Evolutionary conservation across 2,888 invertebrate genomes (phyloP).

Genomic region (Panopea generosa): DNA sequence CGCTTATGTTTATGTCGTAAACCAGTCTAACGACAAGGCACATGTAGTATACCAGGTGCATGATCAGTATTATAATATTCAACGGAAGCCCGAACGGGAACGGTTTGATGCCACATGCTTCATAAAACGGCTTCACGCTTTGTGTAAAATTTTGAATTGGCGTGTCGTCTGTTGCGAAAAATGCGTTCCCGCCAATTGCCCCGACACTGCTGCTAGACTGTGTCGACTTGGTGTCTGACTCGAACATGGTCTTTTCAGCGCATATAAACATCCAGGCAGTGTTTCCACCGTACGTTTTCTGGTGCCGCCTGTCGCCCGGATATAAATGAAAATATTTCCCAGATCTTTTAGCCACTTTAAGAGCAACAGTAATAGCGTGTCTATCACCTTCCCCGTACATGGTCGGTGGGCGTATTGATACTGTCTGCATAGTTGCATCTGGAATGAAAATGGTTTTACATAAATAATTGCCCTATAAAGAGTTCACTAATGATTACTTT

Average conservation of each 20-base stretch:
- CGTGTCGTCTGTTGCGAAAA: constrained; percentile 20
- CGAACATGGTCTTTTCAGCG: constrained; percentile 7
- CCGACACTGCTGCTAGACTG: neutral
- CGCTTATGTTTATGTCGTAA: neutral
- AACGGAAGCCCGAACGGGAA: constrained; percentile 2
- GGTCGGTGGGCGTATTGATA: constrained; percentile 13
- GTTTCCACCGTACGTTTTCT: constrained; percentile 19
- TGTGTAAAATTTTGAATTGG: neutral
- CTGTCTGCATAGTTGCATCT: constrained; percentile 17
- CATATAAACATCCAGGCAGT: constrained; percentile 22
- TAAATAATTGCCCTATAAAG: too few species aligned
- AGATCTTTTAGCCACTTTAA: neutral
- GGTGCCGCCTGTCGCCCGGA: neutral
- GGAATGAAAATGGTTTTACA: too few species aligned
- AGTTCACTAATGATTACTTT: too few species aligned
- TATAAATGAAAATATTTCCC: neutral
- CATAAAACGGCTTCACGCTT: neutral
- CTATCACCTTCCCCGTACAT: constrained; percentile 29
- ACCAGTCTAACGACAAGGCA: neutral
- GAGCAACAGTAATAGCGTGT: neutral
- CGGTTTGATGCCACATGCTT: constrained; percentile 1
- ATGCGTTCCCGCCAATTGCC: constrained; percentile 1
- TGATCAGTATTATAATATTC: neutral
- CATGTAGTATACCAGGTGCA: neutral
- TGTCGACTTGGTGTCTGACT: too few species aligned